Conservation (phyloP, 1,140 invertebrate genomes). For the Chrysopa pallens region DNA sequence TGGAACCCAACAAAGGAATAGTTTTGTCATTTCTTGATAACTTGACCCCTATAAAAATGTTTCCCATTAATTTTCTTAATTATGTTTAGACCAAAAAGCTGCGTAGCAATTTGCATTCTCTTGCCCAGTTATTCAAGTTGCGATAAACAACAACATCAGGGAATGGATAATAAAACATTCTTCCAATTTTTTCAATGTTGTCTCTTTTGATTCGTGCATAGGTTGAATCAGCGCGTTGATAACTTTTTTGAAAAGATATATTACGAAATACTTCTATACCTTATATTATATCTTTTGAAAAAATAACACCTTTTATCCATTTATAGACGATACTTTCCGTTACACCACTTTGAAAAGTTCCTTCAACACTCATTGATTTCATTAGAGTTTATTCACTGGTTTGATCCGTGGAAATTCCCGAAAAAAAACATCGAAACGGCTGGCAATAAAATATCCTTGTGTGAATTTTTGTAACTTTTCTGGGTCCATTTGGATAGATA, state of each 20-base stretch:
- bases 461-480: conserved; percentile 15
- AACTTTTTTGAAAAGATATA: conserved; percentile 9
- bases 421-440: conserved; percentile 9
- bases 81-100: conserved; percentile 8
- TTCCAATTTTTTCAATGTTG: conserved; percentile 6
- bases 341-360: conserved; percentile 6
- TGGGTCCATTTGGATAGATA: conserved; percentile 12
- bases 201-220: conserved; percentile 7
- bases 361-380: conserved; percentile 6
- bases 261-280: conserved; percentile 10
- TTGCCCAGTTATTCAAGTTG: conserved; percentile 9
- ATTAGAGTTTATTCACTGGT: conserved; percentile 6
- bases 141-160: conserved; percentile 7
- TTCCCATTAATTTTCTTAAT: conserved; percentile 9
- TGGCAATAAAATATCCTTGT: conserved; percentile 14
- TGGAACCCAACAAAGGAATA: conserved; percentile 8
- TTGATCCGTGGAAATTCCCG: conserved; percentile 6
- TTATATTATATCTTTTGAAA: conserved; percentile 11
- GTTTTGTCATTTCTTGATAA: conserved; percentile 10
- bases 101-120: conserved; percentile 9
- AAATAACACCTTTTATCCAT: conserved; percentile 10
- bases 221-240: conserved; percentile 4
- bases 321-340: conserved; percentile 6
- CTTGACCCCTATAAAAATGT: conserved; percentile 9
- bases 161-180: conserved; percentile 6